These are phyloP conservation scores for Boulengeromyrus knoepffleri DNA, from an alignment of 2,113 vertebrate genomes.

Conservation along the genomic window DNA sequence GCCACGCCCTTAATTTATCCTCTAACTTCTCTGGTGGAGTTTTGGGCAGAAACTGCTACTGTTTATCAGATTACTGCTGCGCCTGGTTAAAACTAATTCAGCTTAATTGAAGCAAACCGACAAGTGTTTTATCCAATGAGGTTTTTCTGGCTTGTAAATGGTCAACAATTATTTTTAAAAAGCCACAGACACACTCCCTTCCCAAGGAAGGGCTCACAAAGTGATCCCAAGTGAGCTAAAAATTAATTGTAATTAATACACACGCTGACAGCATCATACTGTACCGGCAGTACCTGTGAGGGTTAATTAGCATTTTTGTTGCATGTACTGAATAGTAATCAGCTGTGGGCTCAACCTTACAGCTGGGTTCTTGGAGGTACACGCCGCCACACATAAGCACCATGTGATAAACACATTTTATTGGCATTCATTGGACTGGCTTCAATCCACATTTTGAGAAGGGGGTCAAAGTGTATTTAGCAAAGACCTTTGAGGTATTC, in stretches of 20 bases:
- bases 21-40: background rate
- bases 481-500: background rate
- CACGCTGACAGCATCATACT: background rate
- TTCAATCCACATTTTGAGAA: background rate
- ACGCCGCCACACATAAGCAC: background rate
- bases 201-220: background rate
- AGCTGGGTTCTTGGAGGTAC: background rate
- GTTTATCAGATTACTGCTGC: background rate
- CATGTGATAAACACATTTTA: background rate
- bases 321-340: constrained; percentile 3
- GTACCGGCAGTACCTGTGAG: background rate
- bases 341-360: constrained; percentile 2
- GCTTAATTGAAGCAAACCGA: background rate
- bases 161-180: background rate
- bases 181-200: background rate
- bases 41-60: background rate
- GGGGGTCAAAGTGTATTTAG: constrained; percentile 1
- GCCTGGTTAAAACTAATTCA: background rate
- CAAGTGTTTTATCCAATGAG: background rate
- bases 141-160: background rate
- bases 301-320: constrained; percentile 1
- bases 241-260: background rate
- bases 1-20: background rate
- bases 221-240: background rate
- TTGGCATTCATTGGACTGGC: background rate